Base-by-base conservation (phyloP, 2,113 vertebrate species). In the Kobus ellipsiprymnus region DNA sequence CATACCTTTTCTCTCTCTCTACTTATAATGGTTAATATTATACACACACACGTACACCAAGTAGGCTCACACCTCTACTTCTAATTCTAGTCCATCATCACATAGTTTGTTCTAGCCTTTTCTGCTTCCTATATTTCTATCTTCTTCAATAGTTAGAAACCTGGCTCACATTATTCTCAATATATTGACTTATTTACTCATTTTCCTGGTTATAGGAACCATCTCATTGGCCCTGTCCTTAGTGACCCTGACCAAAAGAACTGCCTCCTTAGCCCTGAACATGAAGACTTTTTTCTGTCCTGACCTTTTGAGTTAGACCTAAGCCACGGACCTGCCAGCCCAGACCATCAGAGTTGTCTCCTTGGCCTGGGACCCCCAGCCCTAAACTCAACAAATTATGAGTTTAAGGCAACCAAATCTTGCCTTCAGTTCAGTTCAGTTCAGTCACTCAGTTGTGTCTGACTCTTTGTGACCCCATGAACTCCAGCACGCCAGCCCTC, bases 381-480 rank as follows among this genome's bases (percentile, higher is more conserved):
- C 29, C 77, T 80, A 80, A 80, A 48, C 2, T 80, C 46, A 48
- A 16, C 40, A 46, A 46, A 46, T 46, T 46, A 7, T 46, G 46
- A 46, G 46, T 46, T 46, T 46, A 46, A 46, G 46, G 46, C 52
- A 80, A 29, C 46, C 15, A 80, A 48, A 48, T 48, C 44, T 80
- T 80, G 77, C 64, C 64, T n/a, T 67, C 33, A 67, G 64, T 67
- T 36, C 17, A 67, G 64, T n/a, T 36, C 62, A n/a, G 33, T 67
- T n/a, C 62, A 67, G 62, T 67, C 7, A 0, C 64, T 67, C 64
- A 67, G 8, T 67, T 1, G 0, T 5, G 64, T 36, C 64, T 0
- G 0, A 67, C 30, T 67, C 64, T 67, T 67, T 67, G 16, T 0
- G 1, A 67, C 33, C 4, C 62, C 62, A n/a, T 67, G 33, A 67